These are phyloP conservation scores for Microcebus murinus DNA, from an alignment of 2,113 vertebrate species.

Conservation along the genomic window DNA sequence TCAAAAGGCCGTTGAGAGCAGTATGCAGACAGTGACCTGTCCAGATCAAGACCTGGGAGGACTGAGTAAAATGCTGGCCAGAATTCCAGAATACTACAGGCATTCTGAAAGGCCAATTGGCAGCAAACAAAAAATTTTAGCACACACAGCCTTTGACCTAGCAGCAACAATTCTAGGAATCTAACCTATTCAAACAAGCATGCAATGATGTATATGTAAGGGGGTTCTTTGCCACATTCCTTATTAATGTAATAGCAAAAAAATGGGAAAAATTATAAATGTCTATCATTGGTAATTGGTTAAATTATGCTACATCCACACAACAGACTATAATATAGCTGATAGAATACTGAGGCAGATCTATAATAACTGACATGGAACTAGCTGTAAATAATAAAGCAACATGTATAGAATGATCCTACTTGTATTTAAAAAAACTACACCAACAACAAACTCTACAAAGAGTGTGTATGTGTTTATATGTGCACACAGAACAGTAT, in stretches of 20 bases:
- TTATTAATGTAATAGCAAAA: not conserved
- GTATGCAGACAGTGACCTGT: not conserved
- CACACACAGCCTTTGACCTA: constrained; percentile 11
- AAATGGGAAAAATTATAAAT: not conserved
- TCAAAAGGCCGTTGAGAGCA: constrained; percentile 18
- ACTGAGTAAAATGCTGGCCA: constrained; percentile 8
- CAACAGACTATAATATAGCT: not conserved
- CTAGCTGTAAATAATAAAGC: not conserved
- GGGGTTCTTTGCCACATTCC: not conserved
- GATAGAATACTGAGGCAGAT: constrained; percentile 44
- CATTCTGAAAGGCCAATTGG: constrained; percentile 44
- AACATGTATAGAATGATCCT: not conserved
- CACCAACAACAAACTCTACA: not conserved
- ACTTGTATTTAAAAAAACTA: not conserved
- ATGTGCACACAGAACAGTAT: not conserved
- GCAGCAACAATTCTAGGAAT: constrained; percentile 9
- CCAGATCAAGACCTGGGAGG: not conserved
- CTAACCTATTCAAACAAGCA: constrained; percentile 1
- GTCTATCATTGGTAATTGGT: not conserved
- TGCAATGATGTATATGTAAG: not conserved
- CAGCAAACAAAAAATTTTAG: constrained; percentile 18
- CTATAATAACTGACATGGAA: not conserved
- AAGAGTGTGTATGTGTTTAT: not conserved
- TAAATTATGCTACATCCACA: constrained; percentile 7
- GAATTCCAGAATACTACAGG: constrained; percentile 22